Evolutionary conservation across 1,140 invertebrate genomes (phyloP), one percentile per base, ranked within the genome.

Genomic region (Drosophila auraria): DNA sequence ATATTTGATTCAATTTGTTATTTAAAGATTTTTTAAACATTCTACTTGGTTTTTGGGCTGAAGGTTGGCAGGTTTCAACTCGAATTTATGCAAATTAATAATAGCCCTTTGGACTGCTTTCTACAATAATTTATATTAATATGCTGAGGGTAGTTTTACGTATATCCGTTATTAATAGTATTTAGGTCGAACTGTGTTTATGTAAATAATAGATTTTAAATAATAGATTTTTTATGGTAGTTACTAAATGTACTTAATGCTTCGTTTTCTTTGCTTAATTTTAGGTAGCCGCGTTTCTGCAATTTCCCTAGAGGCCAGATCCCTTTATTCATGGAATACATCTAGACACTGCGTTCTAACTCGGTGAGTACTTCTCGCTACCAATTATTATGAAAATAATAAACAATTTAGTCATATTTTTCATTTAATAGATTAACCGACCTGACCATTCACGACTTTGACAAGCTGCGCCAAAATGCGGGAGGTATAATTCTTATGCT

Each of bases 291-390:
- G 97, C 78, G 96, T 95, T 93, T 82, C 92, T 30, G 72, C 77
- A n/a, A 74, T 98, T 66, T 98, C 97, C 65, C 93, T 98, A 86
- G 98, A 99, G 94, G 98, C 97, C 17, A 95, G 97, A 72, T 97
- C 97, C 2, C 84, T 99, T 20, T 96, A 96, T 64, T 95, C 96
- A n/a, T 97, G 97, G 95, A 96, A 96, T 79, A 96, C 97, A 17
- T 96, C 96, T 12, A 95, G 98, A 49, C 97, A 98, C 91, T 98
- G 98, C 94, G 95, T 99, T 5, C 94, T 99, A 27, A 95, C 96
- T 30, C 87, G 91, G 92, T 93, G 77, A 87, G 78, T 17, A 25
- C 2, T 1, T 3, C 17, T 14, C 51, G 20, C 6, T 36, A 42
- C 40, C 7, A 49, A 40, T 60, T 44, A 49, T 45, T 33, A 20